These are phyloP conservation scores for Amphilophus citrinellus DNA, from an alignment of 2,113 vertebrate species.

Conservation along the genomic window DNA sequence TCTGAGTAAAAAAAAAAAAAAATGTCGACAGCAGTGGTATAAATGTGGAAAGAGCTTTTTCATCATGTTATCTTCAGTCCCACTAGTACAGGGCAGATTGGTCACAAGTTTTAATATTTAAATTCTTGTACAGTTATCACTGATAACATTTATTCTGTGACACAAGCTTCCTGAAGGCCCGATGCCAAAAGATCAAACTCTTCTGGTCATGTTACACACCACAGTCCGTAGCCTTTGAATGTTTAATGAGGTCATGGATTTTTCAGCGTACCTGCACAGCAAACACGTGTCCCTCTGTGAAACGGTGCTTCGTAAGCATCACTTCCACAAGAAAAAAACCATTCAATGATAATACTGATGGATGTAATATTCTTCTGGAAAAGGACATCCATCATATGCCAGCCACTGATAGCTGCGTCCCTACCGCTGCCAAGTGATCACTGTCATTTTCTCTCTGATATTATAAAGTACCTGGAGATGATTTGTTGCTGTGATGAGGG, in stretches of 20 bases:
- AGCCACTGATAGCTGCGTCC: not conserved
- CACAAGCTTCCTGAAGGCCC: not conserved
- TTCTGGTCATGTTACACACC: not conserved
- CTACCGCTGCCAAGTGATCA: not conserved
- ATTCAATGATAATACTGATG: accelerated
- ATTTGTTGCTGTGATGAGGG: not conserved
- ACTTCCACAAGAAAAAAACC: not conserved
- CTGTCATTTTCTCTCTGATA: not conserved
- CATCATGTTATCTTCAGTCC: not conserved
- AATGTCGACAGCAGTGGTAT: not conserved
- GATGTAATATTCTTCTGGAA: not conserved
- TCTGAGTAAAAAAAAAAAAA: not conserved
- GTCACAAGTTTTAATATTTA: not conserved
- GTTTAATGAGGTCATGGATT: not conserved
- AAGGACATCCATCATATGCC: not conserved
- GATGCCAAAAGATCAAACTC: not conserved
- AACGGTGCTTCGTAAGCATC: not conserved
- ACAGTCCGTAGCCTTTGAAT: not conserved
- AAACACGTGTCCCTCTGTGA: not conserved
- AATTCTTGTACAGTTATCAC: not conserved
- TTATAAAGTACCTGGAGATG: not conserved
- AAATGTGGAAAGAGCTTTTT: not conserved
- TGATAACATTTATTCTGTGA: not conserved
- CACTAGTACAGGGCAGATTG: not conserved
- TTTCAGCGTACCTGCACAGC: not conserved